Conservation (phyloP, 2,113 vertebrate genomes). For the Ranitomeya imitator region DNA sequence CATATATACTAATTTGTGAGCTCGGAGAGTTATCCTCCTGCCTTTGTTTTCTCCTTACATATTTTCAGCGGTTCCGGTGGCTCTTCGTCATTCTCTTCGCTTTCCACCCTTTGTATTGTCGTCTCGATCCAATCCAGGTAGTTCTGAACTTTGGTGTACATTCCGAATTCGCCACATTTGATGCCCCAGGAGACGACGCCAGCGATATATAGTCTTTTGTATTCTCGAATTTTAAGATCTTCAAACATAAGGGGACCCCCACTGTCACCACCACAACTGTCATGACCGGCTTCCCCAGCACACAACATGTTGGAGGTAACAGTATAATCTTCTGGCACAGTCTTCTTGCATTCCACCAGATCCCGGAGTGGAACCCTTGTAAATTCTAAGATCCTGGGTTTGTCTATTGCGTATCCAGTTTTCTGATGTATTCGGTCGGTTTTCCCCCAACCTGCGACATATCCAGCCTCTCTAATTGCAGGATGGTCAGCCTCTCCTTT, state of each 20-base stretch:
- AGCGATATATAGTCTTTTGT: conserved; percentile 63
- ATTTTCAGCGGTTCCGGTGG: not conserved
- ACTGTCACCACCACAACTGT: conserved; percentile 85
- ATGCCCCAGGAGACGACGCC: conserved; percentile 91
- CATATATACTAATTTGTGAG: not conserved
- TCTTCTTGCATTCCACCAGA: conserved; percentile 64
- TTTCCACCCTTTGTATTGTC: conserved; percentile 68
- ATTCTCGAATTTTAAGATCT: conserved; percentile 54
- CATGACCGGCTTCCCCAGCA: conserved; percentile 73
- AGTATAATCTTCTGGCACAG: conserved; percentile 14
- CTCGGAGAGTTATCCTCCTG: too few relatives aligned
- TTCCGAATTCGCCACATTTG: conserved; percentile 77
- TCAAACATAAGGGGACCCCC: conserved; percentile 80
- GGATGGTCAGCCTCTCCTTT: conserved; percentile 59
- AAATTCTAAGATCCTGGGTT: conserved; percentile 49
- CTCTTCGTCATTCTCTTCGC: not conserved
- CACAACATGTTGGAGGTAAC: conserved; percentile 92
- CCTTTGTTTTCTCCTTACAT: not conserved
- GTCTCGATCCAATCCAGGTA: conserved; percentile 87
- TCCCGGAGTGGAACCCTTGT: conserved; percentile 64
- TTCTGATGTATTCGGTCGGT: accelerated
- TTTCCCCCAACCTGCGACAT: conserved; percentile 76
- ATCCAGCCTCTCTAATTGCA: conserved; percentile 59
- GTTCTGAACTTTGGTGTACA: conserved; percentile 85
- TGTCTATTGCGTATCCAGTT: accelerated